Base-by-base conservation (phyloP, 1,140 invertebrate species). In the Augochlora pura region DNA sequence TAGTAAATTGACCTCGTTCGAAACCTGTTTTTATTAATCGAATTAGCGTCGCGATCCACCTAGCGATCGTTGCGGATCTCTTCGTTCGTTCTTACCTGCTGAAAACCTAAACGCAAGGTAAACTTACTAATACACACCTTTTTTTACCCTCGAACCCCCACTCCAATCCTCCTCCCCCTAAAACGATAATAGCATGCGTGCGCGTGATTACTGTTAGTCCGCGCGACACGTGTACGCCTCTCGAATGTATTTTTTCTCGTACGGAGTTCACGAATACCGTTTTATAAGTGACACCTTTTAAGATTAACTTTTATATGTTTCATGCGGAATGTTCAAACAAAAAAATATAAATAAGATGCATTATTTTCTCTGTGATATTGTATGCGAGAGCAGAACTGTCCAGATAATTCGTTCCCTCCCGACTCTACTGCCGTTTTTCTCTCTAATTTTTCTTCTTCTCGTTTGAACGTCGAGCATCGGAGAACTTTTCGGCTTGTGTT, bases 231-330 rank as follows among this genome's bases (percentile, higher is more conserved):
- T 80, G 69, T 57, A 62, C 74, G 74, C 79, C 76, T 77, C 25
- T 57, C 60, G 57, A 27, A 76, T 57, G 60, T 63, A 63, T 81
- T 77, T 81, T 76, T 69, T 76, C 46, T 69, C 66, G 25, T 68
- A 76, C 65, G 60, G 52, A 77, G 66, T 38, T 65, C 79, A 76
- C 59, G 39, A 78, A 57, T 70, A 78, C 60, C 54, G 67, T 81
- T 81, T 81, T 81, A 78, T 81, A 81, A 81, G 68, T 78, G 76
- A 81, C 54, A 71, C 64, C 68, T 78, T 27, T 81, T 81, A 78
- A 70, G 68, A 81, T 63, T 64, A 77, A 78, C 80, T 81, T 81
- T 81, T 78, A 81, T 81, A 72, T 81, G 76, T 78, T 71, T 81
- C 75, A 77, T 81, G 80, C 80, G 76, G 66, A 80, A 77, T 81